phyloP scores from a whole-genome alignment of 2,113 vertebrate genomes.

The Carassius auratus region DNA sequence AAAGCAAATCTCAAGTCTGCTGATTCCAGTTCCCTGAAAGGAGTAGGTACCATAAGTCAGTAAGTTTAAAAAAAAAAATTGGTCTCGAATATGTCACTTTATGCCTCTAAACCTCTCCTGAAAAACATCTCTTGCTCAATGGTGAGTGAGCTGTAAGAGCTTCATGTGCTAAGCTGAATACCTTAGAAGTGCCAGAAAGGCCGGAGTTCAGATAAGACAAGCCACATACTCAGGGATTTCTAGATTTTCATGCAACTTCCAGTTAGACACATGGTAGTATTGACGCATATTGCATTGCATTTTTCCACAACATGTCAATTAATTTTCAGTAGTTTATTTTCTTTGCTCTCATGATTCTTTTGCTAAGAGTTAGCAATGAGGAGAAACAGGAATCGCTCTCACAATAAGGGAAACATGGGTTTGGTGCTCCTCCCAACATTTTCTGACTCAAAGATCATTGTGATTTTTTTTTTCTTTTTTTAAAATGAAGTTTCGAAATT shows the following conservation, averaged over 20 bases:
- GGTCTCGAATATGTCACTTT: not conserved
- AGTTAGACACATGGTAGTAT: not conserved
- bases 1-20: not conserved
- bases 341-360: not conserved
- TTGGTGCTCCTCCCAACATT: not conserved
- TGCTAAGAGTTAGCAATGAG: constrained; percentile 3
- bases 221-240: constrained; percentile 29
- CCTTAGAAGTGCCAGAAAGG: constrained; percentile 25
- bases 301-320: not conserved
- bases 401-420: constrained; percentile 32
- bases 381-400: constrained; percentile 44
- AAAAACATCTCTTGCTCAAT: constrained; percentile 7
- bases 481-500: constrained; percentile 31
- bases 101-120: not conserved
- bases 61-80: not conserved
- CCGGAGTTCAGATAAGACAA: constrained; percentile 22
- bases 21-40: not conserved
- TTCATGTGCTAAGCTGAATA: constrained; percentile 22
- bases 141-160: constrained; percentile 15
- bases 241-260: constrained; percentile 3
- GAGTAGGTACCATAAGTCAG: not conserved
- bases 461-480: not conserved
- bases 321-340: not conserved
- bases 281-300: not conserved
- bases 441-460: not conserved